Conservation (phyloP, 2,888 invertebrate species). For the Bombyx huttoni region DNA sequence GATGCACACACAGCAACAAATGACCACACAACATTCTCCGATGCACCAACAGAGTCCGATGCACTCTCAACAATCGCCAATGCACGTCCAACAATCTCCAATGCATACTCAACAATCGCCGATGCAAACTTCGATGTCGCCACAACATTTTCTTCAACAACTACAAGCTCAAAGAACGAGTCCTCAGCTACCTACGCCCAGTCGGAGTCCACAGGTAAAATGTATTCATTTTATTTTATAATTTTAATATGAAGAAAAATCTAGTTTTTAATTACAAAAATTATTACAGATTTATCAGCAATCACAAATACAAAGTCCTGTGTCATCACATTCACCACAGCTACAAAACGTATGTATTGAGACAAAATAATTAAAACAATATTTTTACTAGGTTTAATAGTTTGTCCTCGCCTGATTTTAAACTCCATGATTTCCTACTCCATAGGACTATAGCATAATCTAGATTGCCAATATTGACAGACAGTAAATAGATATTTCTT, state of each 20-base stretch:
- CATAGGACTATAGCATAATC: no score
- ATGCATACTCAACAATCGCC: slow-evolving; percentile 47
- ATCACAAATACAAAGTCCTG: slow-evolving; percentile 64
- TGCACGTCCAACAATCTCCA: slow-evolving; percentile 41
- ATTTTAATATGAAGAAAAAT: not conserved
- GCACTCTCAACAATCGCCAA: slow-evolving; percentile 40
- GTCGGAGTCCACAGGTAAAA: slow-evolving; percentile 59
- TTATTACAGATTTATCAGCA: slow-evolving; percentile 58
- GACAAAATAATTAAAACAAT: no score
- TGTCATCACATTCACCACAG: slow-evolving; percentile 61
- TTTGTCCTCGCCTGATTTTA: no score
- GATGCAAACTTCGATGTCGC: slow-evolving; percentile 42
- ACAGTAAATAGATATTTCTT: no score
- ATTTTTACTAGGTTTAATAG: no score
- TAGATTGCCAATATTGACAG: no score
- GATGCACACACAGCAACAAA: slow-evolving; percentile 31
- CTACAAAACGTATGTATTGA: slow-evolving; percentile 48
- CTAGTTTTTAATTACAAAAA: not conserved
- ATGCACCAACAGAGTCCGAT: slow-evolving; percentile 37
- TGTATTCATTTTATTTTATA: slow-evolving; percentile 1
- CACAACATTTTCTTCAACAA: slow-evolving; percentile 45
- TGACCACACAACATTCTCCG: slow-evolving; percentile 29
- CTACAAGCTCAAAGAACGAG: slow-evolving; percentile 60
- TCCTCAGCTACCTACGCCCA: slow-evolving; percentile 60
- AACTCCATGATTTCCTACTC: no score